A percentile compares a stretch with the other conserved stretches of the same genome.
Evolutionary conservation across 2,113 vertebrate genomes (phyloP).

Genomic region (Peromyscus maniculatus): DNA sequence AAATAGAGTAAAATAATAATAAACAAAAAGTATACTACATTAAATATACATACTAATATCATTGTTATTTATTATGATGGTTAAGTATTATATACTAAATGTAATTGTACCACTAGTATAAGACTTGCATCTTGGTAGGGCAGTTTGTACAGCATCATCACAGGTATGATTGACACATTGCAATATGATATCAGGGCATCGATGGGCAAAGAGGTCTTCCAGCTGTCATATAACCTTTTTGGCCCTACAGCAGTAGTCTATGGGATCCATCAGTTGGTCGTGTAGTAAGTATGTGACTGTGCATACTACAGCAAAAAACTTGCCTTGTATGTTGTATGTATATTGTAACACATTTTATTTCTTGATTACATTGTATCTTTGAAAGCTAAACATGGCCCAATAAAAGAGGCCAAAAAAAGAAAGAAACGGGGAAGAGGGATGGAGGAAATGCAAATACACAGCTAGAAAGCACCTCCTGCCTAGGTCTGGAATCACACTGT

Average conservation of each 20-base stretch:
- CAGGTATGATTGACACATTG: neutral
- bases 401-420: neutral
- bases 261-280: neutral
- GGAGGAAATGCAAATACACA: neutral
- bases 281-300: neutral
- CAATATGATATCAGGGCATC: neutral
- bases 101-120: neutral
- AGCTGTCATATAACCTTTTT: neutral
- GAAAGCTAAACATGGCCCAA: neutral
- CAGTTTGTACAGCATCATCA: neutral
- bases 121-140: neutral
- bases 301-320: neutral
- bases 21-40: neutral
- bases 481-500: neutral
- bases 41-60: neutral
- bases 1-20: neutral
- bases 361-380: neutral
- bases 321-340: neutral
- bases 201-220: too few species aligned
- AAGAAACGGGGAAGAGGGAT: rapidly evolving
- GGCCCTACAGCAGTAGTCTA: neutral
- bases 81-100: neutral
- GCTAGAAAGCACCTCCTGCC: neutral
- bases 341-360: neutral
- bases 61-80: neutral